Percentiles rank a stretch among this genome's conserved stretches.
Evolutionary conservation across 2,797 vertebrate species (phyloP).

Genomic region (Neosilurus hyrtlii): DNA sequence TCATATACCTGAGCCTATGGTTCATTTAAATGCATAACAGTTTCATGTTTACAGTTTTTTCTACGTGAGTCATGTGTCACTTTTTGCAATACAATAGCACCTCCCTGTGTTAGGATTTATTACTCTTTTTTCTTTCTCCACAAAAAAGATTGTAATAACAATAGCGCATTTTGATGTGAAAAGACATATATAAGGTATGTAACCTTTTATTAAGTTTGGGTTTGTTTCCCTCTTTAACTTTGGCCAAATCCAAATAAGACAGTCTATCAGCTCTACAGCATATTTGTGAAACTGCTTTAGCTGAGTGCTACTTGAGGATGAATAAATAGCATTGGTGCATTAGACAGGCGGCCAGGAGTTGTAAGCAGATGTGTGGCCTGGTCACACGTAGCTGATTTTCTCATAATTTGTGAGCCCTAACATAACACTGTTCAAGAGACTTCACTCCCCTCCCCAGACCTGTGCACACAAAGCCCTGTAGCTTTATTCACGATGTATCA

Average conservation of each 20-base stretch:
- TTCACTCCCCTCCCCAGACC: conserved; percentile 43
- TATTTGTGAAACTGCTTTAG: conserved; percentile 45
- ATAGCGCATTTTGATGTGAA: too few species aligned
- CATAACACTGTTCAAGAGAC: conserved; percentile 49
- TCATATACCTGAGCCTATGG: too few species aligned
- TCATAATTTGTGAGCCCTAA: conserved; percentile 60
- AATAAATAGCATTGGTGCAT: conserved; percentile 54
- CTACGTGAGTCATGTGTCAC: too few species aligned
- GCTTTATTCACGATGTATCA: conserved; percentile 26
- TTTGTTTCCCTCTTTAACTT: not conserved
- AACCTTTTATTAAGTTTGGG: too few species aligned
- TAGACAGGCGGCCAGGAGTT: conserved; percentile 47
- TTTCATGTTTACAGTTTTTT: too few species aligned
- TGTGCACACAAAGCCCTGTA: conserved; percentile 33
- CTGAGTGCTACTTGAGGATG: conserved; percentile 45
- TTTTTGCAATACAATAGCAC: too few species aligned
- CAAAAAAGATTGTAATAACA: too few species aligned
- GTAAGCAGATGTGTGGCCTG: conserved; percentile 58
- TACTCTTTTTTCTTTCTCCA: too few species aligned
- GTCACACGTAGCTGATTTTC: conserved; percentile 56
- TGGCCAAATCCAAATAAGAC: conserved; percentile 32
- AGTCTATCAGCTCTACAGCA: conserved; percentile 38
- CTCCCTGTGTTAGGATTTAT: too few species aligned
- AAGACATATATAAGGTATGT: too few species aligned
- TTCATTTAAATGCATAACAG: too few species aligned